A percentile compares a stretch with the other conserved stretches of the same genome.
Conservation (phyloP, 2,888 invertebrate species). For the Atrina japonica region DNA sequence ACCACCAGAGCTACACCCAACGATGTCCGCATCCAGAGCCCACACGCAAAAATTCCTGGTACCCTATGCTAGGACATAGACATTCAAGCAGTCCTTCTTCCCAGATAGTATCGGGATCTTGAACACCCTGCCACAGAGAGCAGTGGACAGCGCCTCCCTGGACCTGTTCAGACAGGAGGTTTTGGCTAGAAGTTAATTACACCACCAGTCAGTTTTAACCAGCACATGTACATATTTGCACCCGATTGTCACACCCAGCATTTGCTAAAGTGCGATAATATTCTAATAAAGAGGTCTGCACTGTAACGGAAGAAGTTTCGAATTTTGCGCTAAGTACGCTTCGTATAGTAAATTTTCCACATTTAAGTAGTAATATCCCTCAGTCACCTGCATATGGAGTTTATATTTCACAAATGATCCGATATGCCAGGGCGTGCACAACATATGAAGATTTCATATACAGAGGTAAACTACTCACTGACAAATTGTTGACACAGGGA, state of each 20-base stretch:
- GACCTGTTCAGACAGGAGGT: conserved; percentile 10
- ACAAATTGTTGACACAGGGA: too few species aligned
- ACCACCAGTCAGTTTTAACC: conserved; percentile 16
- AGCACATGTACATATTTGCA: conserved; percentile 14
- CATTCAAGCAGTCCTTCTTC: conserved; percentile 13
- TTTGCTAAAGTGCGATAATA: too few species aligned
- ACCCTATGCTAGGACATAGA: conserved; percentile 5
- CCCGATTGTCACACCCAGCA: neutral
- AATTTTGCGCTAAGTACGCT: too few species aligned
- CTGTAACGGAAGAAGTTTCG: too few species aligned
- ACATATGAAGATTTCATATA: too few species aligned
- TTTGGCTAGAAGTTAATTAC: neutral
- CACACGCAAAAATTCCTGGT: conserved; percentile 8
- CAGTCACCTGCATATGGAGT: too few species aligned
- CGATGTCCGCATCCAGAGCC: neutral
- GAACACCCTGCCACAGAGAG: neutral
- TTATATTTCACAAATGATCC: too few species aligned
- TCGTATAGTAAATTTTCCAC: too few species aligned
- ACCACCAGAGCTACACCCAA: neutral
- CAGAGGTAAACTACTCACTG: too few species aligned
- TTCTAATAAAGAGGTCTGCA: too few species aligned
- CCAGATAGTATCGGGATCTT: conserved; percentile 7
- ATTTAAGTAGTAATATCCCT: too few species aligned
- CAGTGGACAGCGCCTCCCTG: conserved; percentile 6
- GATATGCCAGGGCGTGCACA: too few species aligned